Percentiles rank a stretch among this genome's conserved stretches.
These are phyloP conservation scores for Xenentodon cancila DNA, from an alignment of 2,797 vertebrate genomes.

Conservation along the genomic window DNA sequence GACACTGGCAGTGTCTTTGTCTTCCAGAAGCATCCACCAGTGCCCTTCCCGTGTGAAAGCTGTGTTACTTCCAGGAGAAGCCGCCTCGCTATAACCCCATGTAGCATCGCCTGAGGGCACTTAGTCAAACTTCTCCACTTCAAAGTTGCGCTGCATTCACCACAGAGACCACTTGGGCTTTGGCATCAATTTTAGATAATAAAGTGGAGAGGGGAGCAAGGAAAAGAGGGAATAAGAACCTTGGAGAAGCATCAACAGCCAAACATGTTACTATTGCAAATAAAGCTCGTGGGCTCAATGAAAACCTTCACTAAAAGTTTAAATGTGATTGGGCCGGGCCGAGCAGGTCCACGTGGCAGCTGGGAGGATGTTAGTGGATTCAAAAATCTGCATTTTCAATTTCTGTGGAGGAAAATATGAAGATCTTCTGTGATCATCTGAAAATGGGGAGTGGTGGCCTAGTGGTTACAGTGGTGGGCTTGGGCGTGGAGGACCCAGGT, in stretches of 20 bases:
- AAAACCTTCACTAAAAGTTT: neutral
- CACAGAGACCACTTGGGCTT: neutral
- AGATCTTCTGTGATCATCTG: too few species aligned
- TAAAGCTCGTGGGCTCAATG: neutral
- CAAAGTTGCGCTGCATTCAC: neutral
- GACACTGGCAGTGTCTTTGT: neutral
- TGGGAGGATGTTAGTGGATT: too few species aligned
- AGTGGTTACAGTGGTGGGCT: too few species aligned
- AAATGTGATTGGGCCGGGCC: neutral
- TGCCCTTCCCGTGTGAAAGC: neutral
- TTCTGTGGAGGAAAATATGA: too few species aligned
- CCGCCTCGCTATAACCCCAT: neutral
- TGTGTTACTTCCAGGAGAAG: neutral
- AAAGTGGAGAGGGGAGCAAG: neutral
- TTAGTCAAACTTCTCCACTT: neutral
- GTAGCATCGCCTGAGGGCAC: neutral
- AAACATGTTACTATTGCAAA: neutral
- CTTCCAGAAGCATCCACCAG: neutral
- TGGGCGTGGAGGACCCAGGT: too few species aligned
- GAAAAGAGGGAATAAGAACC: neutral
- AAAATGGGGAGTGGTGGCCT: too few species aligned
- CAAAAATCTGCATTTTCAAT: too few species aligned
- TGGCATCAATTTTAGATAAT: slow-evolving; percentile 2
- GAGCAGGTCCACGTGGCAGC: neutral
- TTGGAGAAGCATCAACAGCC: neutral